These are phyloP conservation scores for Melanotaenia parkinsoni DNA, from an alignment of 2,797 vertebrate species.

Conservation along the genomic window DNA sequence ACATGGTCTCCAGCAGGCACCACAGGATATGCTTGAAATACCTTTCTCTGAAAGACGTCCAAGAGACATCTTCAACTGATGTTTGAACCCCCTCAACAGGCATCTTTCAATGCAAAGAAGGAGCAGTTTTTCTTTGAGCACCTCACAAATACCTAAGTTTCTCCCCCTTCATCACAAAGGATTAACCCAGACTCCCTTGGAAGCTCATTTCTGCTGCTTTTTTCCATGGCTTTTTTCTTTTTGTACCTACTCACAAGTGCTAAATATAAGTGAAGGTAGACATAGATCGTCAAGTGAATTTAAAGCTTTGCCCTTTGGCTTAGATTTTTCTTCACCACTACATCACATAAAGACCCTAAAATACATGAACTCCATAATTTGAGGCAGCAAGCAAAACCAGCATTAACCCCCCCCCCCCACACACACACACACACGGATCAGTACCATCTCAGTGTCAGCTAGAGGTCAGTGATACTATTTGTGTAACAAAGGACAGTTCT, in stretches of 20 bases:
- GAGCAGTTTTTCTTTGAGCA: neutral
- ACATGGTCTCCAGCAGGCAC: neutral
- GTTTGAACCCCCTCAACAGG: neutral
- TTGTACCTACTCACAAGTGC: neutral
- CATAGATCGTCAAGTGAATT: neutral
- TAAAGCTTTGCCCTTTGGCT: constrained; percentile 1
- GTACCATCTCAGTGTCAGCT: neutral
- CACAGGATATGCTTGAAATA: neutral
- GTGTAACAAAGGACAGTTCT: constrained; percentile 2
- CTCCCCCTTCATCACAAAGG: neutral
- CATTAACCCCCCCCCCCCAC: neutral
- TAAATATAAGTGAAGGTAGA: neutral
- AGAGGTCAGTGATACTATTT: constrained; percentile 1
- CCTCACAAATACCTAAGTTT: neutral
- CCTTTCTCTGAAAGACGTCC: neutral
- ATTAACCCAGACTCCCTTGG: neutral
- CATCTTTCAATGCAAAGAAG: neutral
- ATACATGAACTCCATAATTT: neutral
- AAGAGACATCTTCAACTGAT: neutral
- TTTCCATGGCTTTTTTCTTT: neutral
- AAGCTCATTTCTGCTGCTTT: neutral
- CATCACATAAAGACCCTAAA: neutral
- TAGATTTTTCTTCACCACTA: neutral
- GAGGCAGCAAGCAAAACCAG: neutral
- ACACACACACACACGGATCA: too few relatives aligned